phyloP scores from a whole-genome alignment of 1,140 invertebrate genomes.

The Drosophila dunni region DNA sequence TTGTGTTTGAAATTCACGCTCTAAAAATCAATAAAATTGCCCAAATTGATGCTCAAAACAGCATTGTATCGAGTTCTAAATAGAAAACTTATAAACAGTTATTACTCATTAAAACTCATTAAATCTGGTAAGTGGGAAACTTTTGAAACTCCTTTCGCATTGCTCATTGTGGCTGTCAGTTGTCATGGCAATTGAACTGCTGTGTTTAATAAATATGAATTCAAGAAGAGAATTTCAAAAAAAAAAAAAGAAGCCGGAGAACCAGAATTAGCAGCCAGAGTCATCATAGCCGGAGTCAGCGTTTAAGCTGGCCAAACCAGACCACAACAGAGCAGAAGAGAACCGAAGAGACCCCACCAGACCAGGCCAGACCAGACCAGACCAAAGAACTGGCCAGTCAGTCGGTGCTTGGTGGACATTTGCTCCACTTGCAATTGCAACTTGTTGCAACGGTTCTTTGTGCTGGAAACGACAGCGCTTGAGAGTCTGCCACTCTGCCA shows the following conservation, averaged over 20 bases:
- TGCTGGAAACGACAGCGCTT: conserved; percentile 17
- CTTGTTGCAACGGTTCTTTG: conserved; percentile 69
- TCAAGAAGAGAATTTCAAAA: conserved; percentile 18
- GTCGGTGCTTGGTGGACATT: conserved; percentile 25
- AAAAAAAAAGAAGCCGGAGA: conserved; percentile 3
- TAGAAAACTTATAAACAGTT: too few species aligned
- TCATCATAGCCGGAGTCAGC: neutral
- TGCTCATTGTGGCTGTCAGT: conserved; percentile 40
- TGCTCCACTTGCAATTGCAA: conserved; percentile 65
- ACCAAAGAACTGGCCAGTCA: conserved; percentile 17
- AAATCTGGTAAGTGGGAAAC: neutral
- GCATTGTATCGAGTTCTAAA: too few species aligned
- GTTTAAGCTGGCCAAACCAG: conserved; percentile 10
- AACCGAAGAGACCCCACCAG: neutral
- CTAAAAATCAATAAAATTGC: too few species aligned
- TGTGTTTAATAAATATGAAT: conserved; percentile 69
- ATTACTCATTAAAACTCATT: too few species aligned
- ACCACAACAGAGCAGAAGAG: conserved; percentile 16
- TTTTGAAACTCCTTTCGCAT: conserved; percentile 29
- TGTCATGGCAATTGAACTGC: conserved; percentile 73
- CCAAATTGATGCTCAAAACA: too few species aligned
- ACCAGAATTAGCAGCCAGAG: neutral
- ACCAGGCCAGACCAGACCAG: conserved; percentile 36
- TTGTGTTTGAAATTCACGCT: too few species aligned
- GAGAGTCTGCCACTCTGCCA: neutral